Evolutionary conservation across 35 echinoderm and acorn worm species (phyloP).

Genomic region (Apostichopus japonicus): DNA sequence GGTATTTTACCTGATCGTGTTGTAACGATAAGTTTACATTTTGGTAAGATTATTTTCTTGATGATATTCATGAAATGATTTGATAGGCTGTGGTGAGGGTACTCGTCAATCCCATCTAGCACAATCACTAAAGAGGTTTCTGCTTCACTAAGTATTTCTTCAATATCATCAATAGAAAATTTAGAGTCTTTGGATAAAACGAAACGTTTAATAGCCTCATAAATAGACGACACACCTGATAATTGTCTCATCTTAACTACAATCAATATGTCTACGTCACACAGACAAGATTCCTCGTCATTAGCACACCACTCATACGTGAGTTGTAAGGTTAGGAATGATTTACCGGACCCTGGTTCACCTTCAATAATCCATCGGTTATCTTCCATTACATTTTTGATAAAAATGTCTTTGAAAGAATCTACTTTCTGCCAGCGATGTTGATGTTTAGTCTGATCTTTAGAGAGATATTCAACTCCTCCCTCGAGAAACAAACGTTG

Average conservation of each 20-base stretch:
- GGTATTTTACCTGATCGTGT: neutral
- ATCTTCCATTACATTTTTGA: neutral
- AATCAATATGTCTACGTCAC: neutral
- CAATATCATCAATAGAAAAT: neutral
- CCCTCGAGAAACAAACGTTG: neutral
- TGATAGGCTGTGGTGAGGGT: neutral
- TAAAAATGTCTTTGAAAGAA: neutral
- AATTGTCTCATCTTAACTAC: no score
- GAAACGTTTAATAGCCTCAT: neutral
- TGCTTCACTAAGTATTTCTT: neutral
- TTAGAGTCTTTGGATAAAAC: neutral
- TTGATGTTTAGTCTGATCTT: neutral
- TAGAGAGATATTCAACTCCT: neutral
- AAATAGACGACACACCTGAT: neutral
- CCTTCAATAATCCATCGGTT: neutral
- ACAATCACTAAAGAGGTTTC: neutral
- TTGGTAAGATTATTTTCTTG: neutral
- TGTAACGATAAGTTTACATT: neutral
- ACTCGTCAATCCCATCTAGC: slow-evolving; percentile 5
- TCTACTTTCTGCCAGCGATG: neutral
- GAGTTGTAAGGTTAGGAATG: neutral
- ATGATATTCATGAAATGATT: neutral
- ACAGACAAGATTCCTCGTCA: neutral
- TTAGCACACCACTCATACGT: neutral
- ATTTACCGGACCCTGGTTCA: slow-evolving; percentile 1